Conservation (phyloP, 2,113 vertebrate species). For the Paraplagusia blochii region DNA sequence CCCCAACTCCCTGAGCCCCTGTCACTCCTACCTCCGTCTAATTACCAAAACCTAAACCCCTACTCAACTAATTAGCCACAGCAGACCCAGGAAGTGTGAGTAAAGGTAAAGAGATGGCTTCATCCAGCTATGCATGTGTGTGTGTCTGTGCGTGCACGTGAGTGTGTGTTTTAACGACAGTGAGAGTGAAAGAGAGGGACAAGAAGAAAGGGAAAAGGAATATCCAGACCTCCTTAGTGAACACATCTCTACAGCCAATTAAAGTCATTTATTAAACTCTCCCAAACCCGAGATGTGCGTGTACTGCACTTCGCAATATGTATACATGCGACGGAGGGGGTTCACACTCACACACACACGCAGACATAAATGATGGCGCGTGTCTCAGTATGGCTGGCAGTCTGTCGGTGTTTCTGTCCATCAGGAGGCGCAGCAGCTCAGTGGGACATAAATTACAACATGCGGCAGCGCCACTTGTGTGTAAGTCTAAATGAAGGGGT, state of each 20-base stretch:
- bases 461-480: slow-evolving; percentile 68
- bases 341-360: slow-evolving; percentile 13
- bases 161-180: slow-evolving; percentile 35
- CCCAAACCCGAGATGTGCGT: slow-evolving; percentile 55
- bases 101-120: slow-evolving; percentile 87
- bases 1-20: slow-evolving; percentile 69
- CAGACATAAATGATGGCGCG: slow-evolving; percentile 31
- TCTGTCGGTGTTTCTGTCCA: slow-evolving; percentile 63
- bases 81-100: slow-evolving; percentile 85
- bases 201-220: slow-evolving; percentile 62
- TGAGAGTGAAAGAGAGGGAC: slow-evolving; percentile 51
- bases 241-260: slow-evolving; percentile 66
- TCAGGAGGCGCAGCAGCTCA: slow-evolving; percentile 55
- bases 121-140: slow-evolving; percentile 61
- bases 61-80: slow-evolving; percentile 89
- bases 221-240: slow-evolving; percentile 53
- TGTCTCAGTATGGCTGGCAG: slow-evolving; percentile 62
- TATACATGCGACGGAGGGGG: slow-evolving; percentile 4
- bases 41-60: slow-evolving; percentile 82
- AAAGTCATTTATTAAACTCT: slow-evolving; percentile 72
- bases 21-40: slow-evolving; percentile 68
- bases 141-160: slow-evolving; percentile 22
- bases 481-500: slow-evolving; percentile 73
- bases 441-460: slow-evolving; percentile 72
- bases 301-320: slow-evolving; percentile 31